phyloP scores from a whole-genome alignment of 2,888 invertebrate species.

The Caenorhabditis drosophilae region DNA sequence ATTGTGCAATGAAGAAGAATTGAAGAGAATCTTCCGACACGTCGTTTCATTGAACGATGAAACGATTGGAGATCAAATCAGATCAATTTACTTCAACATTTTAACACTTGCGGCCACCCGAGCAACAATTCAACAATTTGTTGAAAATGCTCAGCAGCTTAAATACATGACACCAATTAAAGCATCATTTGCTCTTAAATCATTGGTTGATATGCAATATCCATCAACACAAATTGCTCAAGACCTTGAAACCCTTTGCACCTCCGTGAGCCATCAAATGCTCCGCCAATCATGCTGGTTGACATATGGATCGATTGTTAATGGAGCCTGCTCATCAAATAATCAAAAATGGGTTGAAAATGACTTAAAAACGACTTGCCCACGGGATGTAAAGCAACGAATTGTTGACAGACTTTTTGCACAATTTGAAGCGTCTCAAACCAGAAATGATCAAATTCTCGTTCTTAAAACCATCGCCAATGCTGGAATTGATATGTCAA shows the following conservation, averaged over 20 bases:
- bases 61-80: constrained; percentile 40
- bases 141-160: constrained; percentile 47
- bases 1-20: constrained; percentile 50
- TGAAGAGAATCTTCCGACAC: constrained; percentile 36
- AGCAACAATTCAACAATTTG: constrained; percentile 47
- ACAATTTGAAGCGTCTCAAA: constrained; percentile 40
- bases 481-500: constrained; percentile 59
- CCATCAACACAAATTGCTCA: constrained; percentile 45
- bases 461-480: constrained; percentile 65
- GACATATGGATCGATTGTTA: constrained; percentile 53
- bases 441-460: constrained; percentile 59
- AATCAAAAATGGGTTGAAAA: constrained; percentile 26
- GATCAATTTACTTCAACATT: constrained; percentile 54
- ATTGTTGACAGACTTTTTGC: constrained; percentile 40
- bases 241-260: constrained; percentile 40
- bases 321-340: constrained; percentile 56
- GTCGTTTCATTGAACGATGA: constrained; percentile 36
- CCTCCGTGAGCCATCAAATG: constrained; percentile 31
- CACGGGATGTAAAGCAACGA: constrained; percentile 49
- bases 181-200: constrained; percentile 49
- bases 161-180: constrained; percentile 48
- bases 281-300: constrained; percentile 58
- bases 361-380: constrained; percentile 24
- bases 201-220: constrained; percentile 48
- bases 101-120: constrained; percentile 57